phyloP scores from a whole-genome alignment of 2,797 vertebrate species.

The Lateolabrax maculatus region DNA sequence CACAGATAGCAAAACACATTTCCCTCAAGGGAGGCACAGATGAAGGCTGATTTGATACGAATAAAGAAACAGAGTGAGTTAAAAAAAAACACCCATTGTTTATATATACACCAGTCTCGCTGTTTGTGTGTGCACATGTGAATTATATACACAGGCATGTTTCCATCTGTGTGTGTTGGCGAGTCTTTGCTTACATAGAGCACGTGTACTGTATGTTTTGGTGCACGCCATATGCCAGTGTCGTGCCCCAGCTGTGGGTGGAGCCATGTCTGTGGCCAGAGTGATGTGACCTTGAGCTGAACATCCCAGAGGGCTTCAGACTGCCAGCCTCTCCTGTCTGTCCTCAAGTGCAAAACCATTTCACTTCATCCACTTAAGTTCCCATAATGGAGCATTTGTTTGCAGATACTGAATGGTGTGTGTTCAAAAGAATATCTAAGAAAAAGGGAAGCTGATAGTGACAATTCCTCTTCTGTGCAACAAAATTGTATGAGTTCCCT shows the following conservation, averaged over 20 bases:
- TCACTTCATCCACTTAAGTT: background rate
- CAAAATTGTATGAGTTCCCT: too few species aligned
- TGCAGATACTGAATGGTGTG: background rate
- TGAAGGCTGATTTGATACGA: slow-evolving; percentile 35
- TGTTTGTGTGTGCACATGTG: background rate
- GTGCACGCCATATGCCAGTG: background rate
- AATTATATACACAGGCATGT: background rate
- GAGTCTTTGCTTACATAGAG: background rate
- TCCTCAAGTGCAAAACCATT: background rate
- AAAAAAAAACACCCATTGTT: background rate
- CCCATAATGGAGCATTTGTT: background rate
- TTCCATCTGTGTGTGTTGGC: background rate
- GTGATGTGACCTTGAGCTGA: slow-evolving; percentile 16
- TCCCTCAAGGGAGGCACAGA: slow-evolving; percentile 32
- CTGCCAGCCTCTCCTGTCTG: background rate
- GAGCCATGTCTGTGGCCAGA: slow-evolving; percentile 2
- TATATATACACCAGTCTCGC: background rate
- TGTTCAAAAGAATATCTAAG: background rate
- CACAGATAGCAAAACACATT: slow-evolving; percentile 30
- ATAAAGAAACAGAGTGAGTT: slow-evolving; percentile 2
- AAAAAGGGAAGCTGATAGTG: background rate
- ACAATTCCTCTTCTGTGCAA: background rate
- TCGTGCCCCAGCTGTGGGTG: slow-evolving; percentile 6
- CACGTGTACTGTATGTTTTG: background rate
- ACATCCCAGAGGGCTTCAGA: slow-evolving; percentile 10